These are phyloP conservation scores for Conistra vaccinii DNA, from an alignment of 2,888 invertebrate genomes.

Conservation along the genomic window DNA sequence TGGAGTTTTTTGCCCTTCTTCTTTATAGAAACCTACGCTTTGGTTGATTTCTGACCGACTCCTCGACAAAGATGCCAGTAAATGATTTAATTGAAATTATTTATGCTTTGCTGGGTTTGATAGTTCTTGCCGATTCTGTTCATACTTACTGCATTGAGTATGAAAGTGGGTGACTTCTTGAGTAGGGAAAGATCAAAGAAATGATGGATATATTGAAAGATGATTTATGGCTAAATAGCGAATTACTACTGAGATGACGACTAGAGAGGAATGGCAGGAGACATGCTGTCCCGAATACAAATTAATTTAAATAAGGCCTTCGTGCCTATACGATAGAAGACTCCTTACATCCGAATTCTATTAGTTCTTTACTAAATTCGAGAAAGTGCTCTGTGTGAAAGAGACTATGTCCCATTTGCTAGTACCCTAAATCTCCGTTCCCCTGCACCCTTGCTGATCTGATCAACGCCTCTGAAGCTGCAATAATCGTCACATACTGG, in stretches of 20 bases:
- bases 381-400: no score
- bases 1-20: no score
- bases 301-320: not conserved
- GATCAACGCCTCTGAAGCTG: not conserved
- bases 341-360: not conserved
- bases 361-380: not conserved
- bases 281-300: not conserved
- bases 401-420: no score
- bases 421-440: not conserved
- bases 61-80: no score
- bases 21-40: no score
- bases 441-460: not conserved
- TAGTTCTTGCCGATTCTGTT: not conserved
- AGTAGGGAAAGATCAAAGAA: not conserved
- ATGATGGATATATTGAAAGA: not conserved
- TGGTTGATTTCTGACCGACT: no score
- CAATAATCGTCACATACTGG: not conserved
- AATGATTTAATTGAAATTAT: no score
- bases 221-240: not conserved
- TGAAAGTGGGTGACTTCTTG: not conserved
- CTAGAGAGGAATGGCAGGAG: not conserved
- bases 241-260: not conserved
- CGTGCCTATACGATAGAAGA: no score
- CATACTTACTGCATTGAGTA: not conserved
- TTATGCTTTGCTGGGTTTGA: no score